Conservation (phyloP, 2,113 vertebrate species). For the Oreochromis niloticus region DNA sequence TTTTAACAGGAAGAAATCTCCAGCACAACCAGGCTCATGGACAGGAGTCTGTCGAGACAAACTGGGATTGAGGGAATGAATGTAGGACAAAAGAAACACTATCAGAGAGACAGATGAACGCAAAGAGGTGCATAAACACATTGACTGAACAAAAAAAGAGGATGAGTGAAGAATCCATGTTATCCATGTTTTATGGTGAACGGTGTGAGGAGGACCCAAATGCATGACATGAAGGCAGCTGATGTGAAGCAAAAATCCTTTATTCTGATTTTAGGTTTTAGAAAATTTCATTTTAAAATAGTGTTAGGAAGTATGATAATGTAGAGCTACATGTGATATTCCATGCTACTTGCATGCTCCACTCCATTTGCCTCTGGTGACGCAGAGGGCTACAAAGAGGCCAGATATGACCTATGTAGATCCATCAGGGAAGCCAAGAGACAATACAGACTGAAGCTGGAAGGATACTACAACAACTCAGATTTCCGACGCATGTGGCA, state of each 20-base stretch:
- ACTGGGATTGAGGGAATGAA: neutral
- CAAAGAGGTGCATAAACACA: neutral
- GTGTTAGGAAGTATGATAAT: neutral
- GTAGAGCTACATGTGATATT: neutral
- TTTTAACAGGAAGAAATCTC: neutral
- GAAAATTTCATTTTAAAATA: neutral
- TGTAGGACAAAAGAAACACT: neutral
- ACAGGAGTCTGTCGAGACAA: neutral
- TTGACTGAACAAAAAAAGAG: neutral
- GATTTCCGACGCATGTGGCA: neutral
- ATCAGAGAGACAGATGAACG: neutral
- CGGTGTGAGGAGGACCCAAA: neutral
- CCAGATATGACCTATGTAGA: neutral
- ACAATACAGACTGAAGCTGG: neutral
- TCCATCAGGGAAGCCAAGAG: no score
- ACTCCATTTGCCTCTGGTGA: no score
- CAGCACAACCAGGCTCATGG: neutral
- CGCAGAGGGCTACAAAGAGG: neutral
- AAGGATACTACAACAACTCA: neutral
- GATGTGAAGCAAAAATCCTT: neutral
- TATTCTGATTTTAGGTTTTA: neutral
- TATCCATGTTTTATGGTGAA: neutral
- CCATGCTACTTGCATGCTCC: no score
- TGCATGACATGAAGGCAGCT: neutral
- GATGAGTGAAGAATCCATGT: accelerated